Evolutionary conservation across 1,140 invertebrate species (phyloP), one percentile per base, ranked within the genome.

Genomic region (Tribolium castaneum): DNA sequence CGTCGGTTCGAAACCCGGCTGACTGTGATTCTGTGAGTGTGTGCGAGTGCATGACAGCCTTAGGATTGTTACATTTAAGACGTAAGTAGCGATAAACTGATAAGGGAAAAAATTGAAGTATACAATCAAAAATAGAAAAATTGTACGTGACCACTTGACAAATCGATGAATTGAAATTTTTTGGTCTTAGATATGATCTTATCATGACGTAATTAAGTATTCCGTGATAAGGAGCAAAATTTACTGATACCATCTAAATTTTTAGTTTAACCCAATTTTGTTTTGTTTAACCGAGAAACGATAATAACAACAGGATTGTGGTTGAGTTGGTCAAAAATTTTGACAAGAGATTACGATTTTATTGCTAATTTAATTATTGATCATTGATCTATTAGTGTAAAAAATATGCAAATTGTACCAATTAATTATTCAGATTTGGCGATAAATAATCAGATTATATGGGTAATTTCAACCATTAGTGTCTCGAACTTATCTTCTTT

Each of bases 11-110:
- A 66, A 13, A 22, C 14, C 19, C 54, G 54, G 59, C 59, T 35
- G 59, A 66, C 59, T 66, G 59, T 66, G 59, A 66, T 66, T 66
- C 59, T 66, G 59, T 66, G 59, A 66, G 59, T 66, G 71, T 25
- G 71, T 73, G 71, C 30, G 30, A 51, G 71, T 73, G 71, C 14
- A 52, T 73, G 71, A 54, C 52, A 73, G 14, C 9, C 10, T 73
- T 73, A 49, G 71, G 71, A 73, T 73, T 73, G 49, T 73, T 73
- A 5, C 3, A 66, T 39, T 66, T 30, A n/a, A 7, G 25, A 22
- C 25, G 71, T 73, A 73, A 73, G 71, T 73, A 30, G 4, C 6
- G 25, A 30, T 30, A 14, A 66, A 25, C 2, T n/a, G n/a, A 30
- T n/a, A 30, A 59, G 2, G 6, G 30, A 59, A 19, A 12, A 7